A percentile compares a stretch with the other conserved stretches of the same genome.
These are phyloP conservation scores for Tachysurus fulvidraco DNA, from an alignment of 2,113 vertebrate species.

Conservation along the genomic window DNA sequence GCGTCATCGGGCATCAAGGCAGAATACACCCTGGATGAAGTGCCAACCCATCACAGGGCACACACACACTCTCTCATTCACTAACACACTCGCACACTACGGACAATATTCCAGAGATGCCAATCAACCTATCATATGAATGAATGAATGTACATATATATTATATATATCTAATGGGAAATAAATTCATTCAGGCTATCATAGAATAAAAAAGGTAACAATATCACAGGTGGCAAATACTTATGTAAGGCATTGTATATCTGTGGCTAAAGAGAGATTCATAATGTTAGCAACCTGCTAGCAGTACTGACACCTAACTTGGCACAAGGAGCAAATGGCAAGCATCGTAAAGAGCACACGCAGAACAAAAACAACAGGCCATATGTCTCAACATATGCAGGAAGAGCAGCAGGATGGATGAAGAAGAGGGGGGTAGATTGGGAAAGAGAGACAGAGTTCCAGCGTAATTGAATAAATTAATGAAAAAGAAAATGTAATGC, in stretches of 20 bases:
- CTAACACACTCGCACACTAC: too few relatives aligned
- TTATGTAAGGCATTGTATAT: background rate
- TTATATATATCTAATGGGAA: background rate
- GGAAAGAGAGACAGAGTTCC: constrained; percentile 45
- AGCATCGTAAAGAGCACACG: constrained; percentile 43
- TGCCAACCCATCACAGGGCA: too few relatives aligned
- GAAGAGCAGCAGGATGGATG: constrained; percentile 46
- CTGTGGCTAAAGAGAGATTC: background rate
- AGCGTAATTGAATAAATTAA: background rate
- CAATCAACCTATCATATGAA: too few relatives aligned
- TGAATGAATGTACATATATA: too few relatives aligned
- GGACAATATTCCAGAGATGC: too few relatives aligned
- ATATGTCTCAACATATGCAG: constrained; percentile 56
- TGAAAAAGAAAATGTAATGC: background rate
- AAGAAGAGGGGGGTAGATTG: constrained; percentile 47
- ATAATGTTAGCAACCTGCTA: constrained; percentile 12
- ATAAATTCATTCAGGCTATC: background rate
- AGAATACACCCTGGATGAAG: too few relatives aligned
- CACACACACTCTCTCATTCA: too few relatives aligned
- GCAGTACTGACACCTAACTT: constrained; percentile 35
- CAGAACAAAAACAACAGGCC: constrained; percentile 56
- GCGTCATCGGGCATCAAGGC: too few relatives aligned
- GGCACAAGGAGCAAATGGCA: constrained; percentile 46
- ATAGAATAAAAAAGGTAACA: background rate
- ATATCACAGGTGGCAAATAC: background rate